These are phyloP conservation scores for Fratercula arctica DNA, from an alignment of 2,797 vertebrate genomes.

Conservation along the genomic window DNA sequence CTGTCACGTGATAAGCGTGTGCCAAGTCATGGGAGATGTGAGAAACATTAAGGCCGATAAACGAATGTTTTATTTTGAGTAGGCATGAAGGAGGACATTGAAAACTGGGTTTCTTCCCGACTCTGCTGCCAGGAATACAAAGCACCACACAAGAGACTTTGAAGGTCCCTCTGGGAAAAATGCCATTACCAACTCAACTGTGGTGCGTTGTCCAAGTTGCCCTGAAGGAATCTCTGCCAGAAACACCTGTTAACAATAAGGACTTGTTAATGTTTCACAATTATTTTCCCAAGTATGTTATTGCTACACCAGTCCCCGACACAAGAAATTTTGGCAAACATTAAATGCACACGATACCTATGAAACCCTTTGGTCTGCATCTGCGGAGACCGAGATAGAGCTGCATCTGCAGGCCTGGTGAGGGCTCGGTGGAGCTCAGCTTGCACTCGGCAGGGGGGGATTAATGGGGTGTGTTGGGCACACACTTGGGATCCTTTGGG, in stretches of 20 bases:
- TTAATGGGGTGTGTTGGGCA: neutral
- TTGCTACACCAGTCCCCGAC: neutral
- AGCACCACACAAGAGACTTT: slow-evolving; percentile 14
- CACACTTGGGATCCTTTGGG: neutral
- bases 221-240: slow-evolving; percentile 48
- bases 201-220: slow-evolving; percentile 27
- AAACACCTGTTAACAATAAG: slow-evolving; percentile 70
- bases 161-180: slow-evolving; percentile 48
- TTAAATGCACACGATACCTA: neutral
- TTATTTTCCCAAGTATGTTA: slow-evolving; percentile 61
- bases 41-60: neutral
- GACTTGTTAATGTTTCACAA: slow-evolving; percentile 60
- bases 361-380: neutral
- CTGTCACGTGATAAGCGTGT: neutral
- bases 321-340: slow-evolving; percentile 12
- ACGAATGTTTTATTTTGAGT: neutral
- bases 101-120: slow-evolving; percentile 29
- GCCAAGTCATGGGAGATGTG: neutral
- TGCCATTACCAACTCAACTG: neutral
- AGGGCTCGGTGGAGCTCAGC: neutral
- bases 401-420: neutral
- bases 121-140: slow-evolving; percentile 19
- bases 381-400: neutral
- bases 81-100: slow-evolving; percentile 10
- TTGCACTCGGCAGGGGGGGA: neutral